Base-by-base conservation (phyloP, 2,113 vertebrate species). In the Sebastes schlegelii region DNA sequence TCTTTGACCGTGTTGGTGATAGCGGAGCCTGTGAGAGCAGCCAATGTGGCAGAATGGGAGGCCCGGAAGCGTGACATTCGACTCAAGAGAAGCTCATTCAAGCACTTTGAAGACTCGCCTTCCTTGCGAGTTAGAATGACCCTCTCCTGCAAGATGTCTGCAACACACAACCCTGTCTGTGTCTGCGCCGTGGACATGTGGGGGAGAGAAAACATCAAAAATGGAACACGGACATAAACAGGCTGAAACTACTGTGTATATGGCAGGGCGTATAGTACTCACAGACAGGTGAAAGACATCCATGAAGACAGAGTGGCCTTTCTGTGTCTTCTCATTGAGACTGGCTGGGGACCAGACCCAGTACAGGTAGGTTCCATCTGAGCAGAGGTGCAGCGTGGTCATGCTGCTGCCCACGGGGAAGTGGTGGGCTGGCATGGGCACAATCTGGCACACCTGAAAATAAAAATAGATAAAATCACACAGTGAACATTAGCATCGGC, bases 281-380 rank as follows among this genome's bases (percentile, higher is more conserved):
- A 99, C 98, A 88, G 92, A 94, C 68, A 99, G 94, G 92, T 96
- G 96, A 96, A 99, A 99, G 90, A 98, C 91, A 88, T 99, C 98
- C 98, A 99, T 99, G 91, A 99, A 99, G 86, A 99, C 98, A 43
- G 98, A 99, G 89, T 99, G 98, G 77, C 98, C 98, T 94, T 99
- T 99, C 14, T 98, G 98, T 4, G 98, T 99, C 93, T 99, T 99
- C 91, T 99, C 98, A 19, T 99, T 99, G 90, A 99, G 96, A 88
- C 98, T 97, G 77, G 97, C 97, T 74, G 98, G 98, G 80, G 98
- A 99, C 98, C 98, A 99, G 88, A 99, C 96, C 98, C 98, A 99
- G 90, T 99, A 99, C 92, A 99, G 96, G 82, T 98, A 99, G 26
- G 97, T 97, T 34, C 98, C 98, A 58, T 99, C 98, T 51, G 98